A percentile compares a stretch with the other conserved stretches of the same genome.
Evolutionary conservation across 2,113 vertebrate genomes (phyloP).

Genomic region (Sclerurus mexicanus): DNA sequence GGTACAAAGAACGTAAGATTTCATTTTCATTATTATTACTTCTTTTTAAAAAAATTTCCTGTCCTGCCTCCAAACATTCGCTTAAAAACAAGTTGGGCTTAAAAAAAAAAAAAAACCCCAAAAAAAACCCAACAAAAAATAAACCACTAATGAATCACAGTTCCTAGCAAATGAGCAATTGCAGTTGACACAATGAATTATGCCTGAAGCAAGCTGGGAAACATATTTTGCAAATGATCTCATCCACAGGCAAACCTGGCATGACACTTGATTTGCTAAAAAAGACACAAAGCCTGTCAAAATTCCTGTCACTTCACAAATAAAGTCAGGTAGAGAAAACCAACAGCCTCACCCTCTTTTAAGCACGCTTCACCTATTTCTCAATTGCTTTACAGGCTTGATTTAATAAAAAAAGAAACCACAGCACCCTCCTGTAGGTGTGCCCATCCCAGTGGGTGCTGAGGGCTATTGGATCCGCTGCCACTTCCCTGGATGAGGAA

Average conservation of each 20-base stretch:
- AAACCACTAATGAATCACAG: constrained; percentile 35
- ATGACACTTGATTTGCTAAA: constrained; percentile 63
- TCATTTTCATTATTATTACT: not conserved
- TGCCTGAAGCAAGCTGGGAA: constrained; percentile 60
- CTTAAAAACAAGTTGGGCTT: constrained; percentile 25
- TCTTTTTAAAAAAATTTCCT: not conserved
- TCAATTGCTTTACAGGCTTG: not conserved
- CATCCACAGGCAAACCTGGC: constrained; percentile 65
- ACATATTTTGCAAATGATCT: constrained; percentile 72
- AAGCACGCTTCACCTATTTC: constrained; percentile 17
- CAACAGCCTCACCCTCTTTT: constrained; percentile 25
- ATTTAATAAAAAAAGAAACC: not conserved
- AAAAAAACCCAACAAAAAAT: not conserved
- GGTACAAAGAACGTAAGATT: not conserved
- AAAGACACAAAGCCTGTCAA: constrained; percentile 62
- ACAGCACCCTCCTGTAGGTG: not conserved
- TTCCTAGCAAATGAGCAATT: constrained; percentile 48
- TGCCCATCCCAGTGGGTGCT: not conserved
- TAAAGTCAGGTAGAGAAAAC: constrained; percentile 58
- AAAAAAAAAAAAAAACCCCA: not conserved
- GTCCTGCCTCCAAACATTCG: constrained; percentile 20
- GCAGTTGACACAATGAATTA: constrained; percentile 62
- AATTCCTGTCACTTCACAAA: constrained; percentile 47
- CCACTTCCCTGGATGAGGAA: not conserved
- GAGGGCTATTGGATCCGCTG: accelerated